A percentile compares a stretch with the other conserved stretches of the same genome.
Evolutionary conservation across 2,113 vertebrate genomes (phyloP).

Genomic region (Xiphorhynchus elegans): DNA sequence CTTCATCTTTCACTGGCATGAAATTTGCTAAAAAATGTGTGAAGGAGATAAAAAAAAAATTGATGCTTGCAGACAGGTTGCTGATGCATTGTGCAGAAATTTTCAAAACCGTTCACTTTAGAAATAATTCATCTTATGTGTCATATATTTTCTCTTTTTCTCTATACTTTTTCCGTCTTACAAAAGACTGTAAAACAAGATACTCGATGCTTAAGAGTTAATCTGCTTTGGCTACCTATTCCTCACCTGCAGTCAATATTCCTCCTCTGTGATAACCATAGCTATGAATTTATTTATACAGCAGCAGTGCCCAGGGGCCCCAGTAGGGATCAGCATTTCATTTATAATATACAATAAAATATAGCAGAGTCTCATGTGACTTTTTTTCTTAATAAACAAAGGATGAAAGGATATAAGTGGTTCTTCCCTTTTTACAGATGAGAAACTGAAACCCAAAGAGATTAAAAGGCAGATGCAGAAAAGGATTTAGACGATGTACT

Average conservation of each 20-base stretch:
- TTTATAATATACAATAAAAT: background rate
- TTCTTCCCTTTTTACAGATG: background rate
- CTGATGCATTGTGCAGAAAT: constrained; percentile 9
- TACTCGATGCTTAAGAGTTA: constrained; percentile 47
- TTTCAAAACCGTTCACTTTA: constrained; percentile 40
- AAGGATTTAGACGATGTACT: background rate
- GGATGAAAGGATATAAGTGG: background rate
- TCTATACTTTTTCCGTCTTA: constrained; percentile 8
- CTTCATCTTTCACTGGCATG: constrained; percentile 13
- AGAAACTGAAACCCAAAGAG: background rate
- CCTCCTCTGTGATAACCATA: background rate
- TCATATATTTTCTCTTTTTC: background rate
- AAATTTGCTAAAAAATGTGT: constrained; percentile 40
- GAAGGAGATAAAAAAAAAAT: constrained; percentile 14
- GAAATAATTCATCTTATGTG: constrained; percentile 34
- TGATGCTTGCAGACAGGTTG: constrained; percentile 7
- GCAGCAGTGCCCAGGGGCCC: background rate
- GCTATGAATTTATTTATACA: constrained; percentile 36
- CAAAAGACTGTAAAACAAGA: constrained; percentile 50
- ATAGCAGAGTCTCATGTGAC: background rate
- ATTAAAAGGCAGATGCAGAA: constrained; percentile 17
- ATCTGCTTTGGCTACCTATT: constrained; percentile 47
- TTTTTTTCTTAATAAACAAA: constrained; percentile 30
- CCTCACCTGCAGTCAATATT: constrained; percentile 50
- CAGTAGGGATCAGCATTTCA: constrained; percentile 36